These are phyloP conservation scores for Raphicerus campestris DNA, from an alignment of 2,113 vertebrate genomes.

Conservation along the genomic window DNA sequence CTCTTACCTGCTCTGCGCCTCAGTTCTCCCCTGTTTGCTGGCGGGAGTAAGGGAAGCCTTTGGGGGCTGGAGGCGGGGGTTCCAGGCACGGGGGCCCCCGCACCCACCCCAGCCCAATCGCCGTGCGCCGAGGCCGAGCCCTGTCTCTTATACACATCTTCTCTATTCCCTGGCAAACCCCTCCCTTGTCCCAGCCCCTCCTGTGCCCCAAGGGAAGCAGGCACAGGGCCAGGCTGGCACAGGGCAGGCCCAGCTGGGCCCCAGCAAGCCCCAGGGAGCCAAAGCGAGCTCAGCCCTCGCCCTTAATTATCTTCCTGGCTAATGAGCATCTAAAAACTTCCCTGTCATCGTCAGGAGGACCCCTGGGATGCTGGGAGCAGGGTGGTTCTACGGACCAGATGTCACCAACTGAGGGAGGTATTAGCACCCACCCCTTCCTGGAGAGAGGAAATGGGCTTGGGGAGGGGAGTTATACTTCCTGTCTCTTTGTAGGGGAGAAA, in stretches of 20 bases:
- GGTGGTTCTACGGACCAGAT: background rate
- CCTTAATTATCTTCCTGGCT: constrained; percentile 35
- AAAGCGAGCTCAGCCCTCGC: background rate
- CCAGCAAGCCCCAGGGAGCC: background rate
- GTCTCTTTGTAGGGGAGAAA: background rate
- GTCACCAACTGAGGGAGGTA: background rate
- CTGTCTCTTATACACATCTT: too few species aligned
- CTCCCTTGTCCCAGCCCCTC: background rate
- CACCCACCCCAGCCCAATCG: background rate
- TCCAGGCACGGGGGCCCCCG: fast-evolving
- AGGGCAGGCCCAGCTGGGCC: constrained; percentile 6
- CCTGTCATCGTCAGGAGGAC: background rate
- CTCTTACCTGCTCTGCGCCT: background rate
- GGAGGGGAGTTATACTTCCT: constrained; percentile 23
- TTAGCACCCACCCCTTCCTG: background rate
- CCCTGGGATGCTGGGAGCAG: background rate
- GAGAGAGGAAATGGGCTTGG: constrained; percentile 36
- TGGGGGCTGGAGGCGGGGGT: background rate
- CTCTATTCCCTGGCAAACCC: background rate
- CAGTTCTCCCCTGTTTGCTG: background rate
- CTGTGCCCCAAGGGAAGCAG: background rate
- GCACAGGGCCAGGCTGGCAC: background rate
- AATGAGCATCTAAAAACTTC: constrained; percentile 40
- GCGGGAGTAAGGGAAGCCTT: fast-evolving
- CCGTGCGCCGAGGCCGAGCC: background rate